Conservation (phyloP, 2,797 vertebrate species). For the Triplophysa bombifrons region DNA sequence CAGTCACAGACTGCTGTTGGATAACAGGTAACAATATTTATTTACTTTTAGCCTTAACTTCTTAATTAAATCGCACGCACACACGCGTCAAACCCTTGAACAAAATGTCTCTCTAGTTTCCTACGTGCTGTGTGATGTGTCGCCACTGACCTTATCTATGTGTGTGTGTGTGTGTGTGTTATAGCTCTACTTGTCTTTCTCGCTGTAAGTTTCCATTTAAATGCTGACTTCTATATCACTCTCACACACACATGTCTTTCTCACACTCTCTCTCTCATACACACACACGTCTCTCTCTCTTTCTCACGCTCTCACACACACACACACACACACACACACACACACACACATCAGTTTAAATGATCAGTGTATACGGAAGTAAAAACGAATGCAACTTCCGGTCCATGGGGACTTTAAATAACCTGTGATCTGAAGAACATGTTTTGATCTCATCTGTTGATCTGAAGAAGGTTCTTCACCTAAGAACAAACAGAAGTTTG, state of each 20-base stretch:
- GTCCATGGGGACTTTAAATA: too few relatives aligned
- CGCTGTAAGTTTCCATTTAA: too few relatives aligned
- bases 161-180: constrained; percentile 16
- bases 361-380: too few relatives aligned
- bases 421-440: too few relatives aligned
- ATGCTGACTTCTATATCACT: too few relatives aligned
- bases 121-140: constrained; percentile 10
- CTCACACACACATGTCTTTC: too few relatives aligned
- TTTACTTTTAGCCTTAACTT: neutral
- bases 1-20: constrained; percentile 6
- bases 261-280: neutral
- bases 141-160: constrained; percentile 56
- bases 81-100: neutral
- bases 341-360: neutral
- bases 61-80: neutral
- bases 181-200: too few relatives aligned
- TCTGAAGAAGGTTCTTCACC: too few relatives aligned
- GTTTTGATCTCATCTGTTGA: too few relatives aligned
- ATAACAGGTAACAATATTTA: too few relatives aligned
- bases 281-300: neutral
- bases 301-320: neutral
- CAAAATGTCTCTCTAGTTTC: neutral
- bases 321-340: neutral
- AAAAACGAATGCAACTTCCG: too few relatives aligned
- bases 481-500: too few relatives aligned